A percentile compares a stretch with the other conserved stretches of the same genome.
These are phyloP conservation scores for Cheilosia pagana DNA, from an alignment of 2,888 invertebrate species.

Conservation along the genomic window DNA sequence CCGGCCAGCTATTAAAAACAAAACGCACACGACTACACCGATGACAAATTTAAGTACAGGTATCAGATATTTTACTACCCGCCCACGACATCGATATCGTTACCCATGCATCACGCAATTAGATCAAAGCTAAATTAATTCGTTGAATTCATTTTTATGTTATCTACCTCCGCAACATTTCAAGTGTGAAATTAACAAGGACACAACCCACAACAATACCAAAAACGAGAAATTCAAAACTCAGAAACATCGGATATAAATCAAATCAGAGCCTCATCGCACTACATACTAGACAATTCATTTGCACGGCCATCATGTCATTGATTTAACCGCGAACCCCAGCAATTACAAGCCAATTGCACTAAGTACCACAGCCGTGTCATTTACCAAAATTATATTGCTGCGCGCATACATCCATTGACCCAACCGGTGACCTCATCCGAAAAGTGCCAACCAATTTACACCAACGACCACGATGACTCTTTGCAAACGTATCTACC, in stretches of 20 bases:
- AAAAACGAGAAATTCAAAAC: conserved; percentile 8
- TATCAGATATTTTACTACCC: too few relatives aligned
- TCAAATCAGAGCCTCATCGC: conserved; percentile 13
- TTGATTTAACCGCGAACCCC: conserved; percentile 23
- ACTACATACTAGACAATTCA: conserved; percentile 25
- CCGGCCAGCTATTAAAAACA: too few relatives aligned
- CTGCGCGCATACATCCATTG: conserved; percentile 43
- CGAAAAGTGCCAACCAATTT: conserved; percentile 56
- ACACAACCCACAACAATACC: conserved; percentile 6
- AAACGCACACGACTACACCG: too few relatives aligned
- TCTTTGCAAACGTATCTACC: conserved; percentile 36
- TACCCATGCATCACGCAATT: not conserved
- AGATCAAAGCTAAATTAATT: not conserved
- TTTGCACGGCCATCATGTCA: conserved; percentile 26
- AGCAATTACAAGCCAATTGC: conserved; percentile 57
- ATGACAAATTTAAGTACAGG: too few relatives aligned
- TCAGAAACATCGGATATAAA: conserved; percentile 4
- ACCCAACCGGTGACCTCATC: conserved; percentile 46
- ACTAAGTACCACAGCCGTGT: conserved; percentile 37
- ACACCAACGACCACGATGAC: conserved; percentile 27
- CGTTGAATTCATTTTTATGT: not conserved
- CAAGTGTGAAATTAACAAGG: conserved; percentile 15
- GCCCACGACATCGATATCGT: not conserved
- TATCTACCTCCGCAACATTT: not conserved
- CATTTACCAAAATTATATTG: conserved; percentile 60